Percentiles rank a stretch among this genome's conserved stretches.
phyloP scores from a whole-genome alignment of 2,113 vertebrate genomes.

The Callopanchax toddi region DNA sequence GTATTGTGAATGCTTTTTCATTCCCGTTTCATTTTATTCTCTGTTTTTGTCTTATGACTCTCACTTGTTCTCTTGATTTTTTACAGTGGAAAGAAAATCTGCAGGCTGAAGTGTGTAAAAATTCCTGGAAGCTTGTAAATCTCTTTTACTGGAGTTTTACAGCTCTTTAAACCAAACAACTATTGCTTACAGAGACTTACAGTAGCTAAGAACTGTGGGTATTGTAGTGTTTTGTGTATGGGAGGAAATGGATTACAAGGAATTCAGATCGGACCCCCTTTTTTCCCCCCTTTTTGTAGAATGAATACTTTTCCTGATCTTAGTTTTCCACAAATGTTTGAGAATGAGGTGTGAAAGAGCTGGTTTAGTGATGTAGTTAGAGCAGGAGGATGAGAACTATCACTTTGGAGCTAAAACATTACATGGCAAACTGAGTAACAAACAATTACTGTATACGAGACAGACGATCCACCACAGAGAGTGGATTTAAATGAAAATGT shows the following conservation, averaged over 20 bases:
- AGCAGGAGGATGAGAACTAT: background rate
- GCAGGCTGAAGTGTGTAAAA: constrained; percentile 40
- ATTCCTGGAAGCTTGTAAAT: constrained; percentile 57
- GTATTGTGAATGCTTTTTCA: background rate
- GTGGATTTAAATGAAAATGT: too few relatives aligned
- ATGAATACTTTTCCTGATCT: background rate
- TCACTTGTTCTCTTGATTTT: constrained; percentile 10
- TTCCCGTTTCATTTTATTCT: background rate
- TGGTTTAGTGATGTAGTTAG: too few relatives aligned
- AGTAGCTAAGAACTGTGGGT: constrained; percentile 30
- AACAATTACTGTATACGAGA: too few relatives aligned
- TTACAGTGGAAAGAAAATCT: constrained; percentile 57
- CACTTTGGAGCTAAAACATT: too few relatives aligned
- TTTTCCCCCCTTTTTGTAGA: background rate
- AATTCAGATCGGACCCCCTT: background rate
- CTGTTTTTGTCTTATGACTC: background rate
- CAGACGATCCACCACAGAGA: too few relatives aligned
- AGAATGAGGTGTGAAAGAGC: too few relatives aligned
- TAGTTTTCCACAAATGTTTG: too few relatives aligned
- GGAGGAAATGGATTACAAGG: background rate
- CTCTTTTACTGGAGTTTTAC: constrained; percentile 51
- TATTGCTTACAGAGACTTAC: constrained; percentile 14
- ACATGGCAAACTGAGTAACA: too few relatives aligned
- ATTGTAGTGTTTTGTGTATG: constrained; percentile 19
- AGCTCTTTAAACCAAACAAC: constrained; percentile 33